Base-by-base conservation (phyloP, 2,888 invertebrate genomes). In the Melinaea marsaeus region DNA sequence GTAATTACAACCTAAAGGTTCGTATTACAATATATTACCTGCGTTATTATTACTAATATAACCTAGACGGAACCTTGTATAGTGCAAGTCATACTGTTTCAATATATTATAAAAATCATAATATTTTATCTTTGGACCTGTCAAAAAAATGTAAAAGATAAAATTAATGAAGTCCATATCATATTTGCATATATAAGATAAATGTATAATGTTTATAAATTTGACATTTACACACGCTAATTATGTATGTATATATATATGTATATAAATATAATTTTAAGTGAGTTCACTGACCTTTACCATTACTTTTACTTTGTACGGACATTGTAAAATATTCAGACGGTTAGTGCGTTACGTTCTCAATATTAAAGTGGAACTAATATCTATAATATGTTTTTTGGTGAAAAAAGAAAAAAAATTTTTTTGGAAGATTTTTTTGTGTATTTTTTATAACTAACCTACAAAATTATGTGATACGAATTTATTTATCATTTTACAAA, bases 11-110 rank as follows among this genome's bases (percentile, higher is more conserved):
- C 57, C 59, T 62, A 60, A 66, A 54, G 63, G 63, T 61, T 64
- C 62, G 60, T 61, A 65, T 65, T 62, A 65, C 60, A 59, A 64
- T 58, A 60, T 58, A 65, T 65, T 65, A 63, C 54, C 54, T 65
- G 61, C 63, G 55, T 45, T 57, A 45, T 51, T 13, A 54, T 46
- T 59, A 58, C 63, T 65, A 37, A 7, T 65, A 61, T 62, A 45
- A 45, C 45, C 58, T 34, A 55, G 42, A 61, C 46, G 45, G 13
- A 54, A 60, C 60, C 54, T 61, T 45, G 61, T 58, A 51, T 6
- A 22, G 1, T 48, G 22, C 48, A 48, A 22, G 13, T n/a, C 11
- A 47, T n/a, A 11, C 6, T 9, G 4, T 47, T 47, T 4, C 1
- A 47, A 3, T 3, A 47, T 47, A 9, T 47, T n/a, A n/a, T 47